Conservation (phyloP, 2,797 vertebrate species). For the Garrulus glandarius region DNA sequence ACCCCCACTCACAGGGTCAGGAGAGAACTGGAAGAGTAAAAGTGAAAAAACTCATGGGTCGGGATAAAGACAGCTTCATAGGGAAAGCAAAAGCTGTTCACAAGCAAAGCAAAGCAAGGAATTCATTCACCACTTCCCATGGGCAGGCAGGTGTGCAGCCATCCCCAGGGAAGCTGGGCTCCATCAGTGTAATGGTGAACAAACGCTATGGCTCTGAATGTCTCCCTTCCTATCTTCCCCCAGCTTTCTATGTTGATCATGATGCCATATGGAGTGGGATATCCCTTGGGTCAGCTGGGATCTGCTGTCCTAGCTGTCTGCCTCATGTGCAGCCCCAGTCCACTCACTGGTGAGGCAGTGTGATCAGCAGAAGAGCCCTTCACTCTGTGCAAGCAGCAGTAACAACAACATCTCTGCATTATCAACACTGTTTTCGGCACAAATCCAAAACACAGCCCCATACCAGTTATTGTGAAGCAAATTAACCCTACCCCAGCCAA, state of each 20-base stretch:
- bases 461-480: not conserved
- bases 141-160: not conserved
- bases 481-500: not conserved
- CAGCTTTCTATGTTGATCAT: not conserved
- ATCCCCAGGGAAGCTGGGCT: not conserved
- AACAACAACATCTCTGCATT: not conserved
- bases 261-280: not conserved
- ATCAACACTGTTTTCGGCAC: not conserved
- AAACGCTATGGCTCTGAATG: accelerated
- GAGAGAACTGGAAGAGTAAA: not conserved
- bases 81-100: not conserved
- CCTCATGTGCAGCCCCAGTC: not conserved
- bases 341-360: accelerated
- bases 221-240: not conserved
- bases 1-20: not conserved
- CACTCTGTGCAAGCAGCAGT: too few relatives aligned
- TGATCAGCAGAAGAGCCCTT: not conserved
- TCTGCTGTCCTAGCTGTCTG: not conserved
- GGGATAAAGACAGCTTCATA: not conserved
- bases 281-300: not conserved
- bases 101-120: not conserved
- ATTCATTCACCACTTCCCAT: not conserved
- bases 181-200: accelerated
- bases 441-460: not conserved
- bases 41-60: not conserved